Conservation (phyloP, 2,888 invertebrate genomes). For the Catocala fraxini region DNA sequence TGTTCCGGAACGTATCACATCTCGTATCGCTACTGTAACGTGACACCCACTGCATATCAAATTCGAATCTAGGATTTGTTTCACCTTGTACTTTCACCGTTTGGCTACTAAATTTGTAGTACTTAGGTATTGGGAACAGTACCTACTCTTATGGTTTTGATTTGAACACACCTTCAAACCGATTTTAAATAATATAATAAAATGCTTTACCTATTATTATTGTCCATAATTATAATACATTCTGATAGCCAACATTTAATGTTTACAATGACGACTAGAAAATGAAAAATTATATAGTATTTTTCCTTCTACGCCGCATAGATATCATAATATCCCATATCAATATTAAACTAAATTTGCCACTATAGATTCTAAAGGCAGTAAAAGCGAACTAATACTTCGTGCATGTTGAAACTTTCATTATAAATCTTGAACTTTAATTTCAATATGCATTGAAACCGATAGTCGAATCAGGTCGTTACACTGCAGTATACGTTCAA, state of each 20-base stretch:
- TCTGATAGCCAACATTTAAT: too few species aligned
- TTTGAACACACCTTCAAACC: too few species aligned
- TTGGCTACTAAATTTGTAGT: neutral
- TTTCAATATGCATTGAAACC: constrained; percentile 31
- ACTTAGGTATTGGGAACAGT: too few species aligned
- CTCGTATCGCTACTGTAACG: constrained; percentile 34
- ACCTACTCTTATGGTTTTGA: too few species aligned
- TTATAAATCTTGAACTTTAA: constrained; percentile 41
- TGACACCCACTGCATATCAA: constrained; percentile 40
- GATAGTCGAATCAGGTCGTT: constrained; percentile 34
- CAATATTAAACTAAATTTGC: too few species aligned
- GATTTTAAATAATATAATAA: too few species aligned
- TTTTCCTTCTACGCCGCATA: too few species aligned
- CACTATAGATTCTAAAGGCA: neutral
- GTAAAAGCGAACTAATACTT: constrained; percentile 7
- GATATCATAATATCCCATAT: too few species aligned
- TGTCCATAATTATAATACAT: too few species aligned
- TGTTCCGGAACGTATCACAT: constrained; percentile 51
- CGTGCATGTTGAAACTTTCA: constrained; percentile 13
- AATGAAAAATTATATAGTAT: too few species aligned
- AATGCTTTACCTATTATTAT: too few species aligned
- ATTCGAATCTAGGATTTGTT: constrained; percentile 34
- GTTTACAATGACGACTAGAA: too few species aligned
- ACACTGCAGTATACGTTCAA: constrained; percentile 33
- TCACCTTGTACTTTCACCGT: constrained; percentile 41